These are phyloP conservation scores for Ariolimax columbianus DNA, from an alignment of 2,888 invertebrate species.

Conservation along the genomic window DNA sequence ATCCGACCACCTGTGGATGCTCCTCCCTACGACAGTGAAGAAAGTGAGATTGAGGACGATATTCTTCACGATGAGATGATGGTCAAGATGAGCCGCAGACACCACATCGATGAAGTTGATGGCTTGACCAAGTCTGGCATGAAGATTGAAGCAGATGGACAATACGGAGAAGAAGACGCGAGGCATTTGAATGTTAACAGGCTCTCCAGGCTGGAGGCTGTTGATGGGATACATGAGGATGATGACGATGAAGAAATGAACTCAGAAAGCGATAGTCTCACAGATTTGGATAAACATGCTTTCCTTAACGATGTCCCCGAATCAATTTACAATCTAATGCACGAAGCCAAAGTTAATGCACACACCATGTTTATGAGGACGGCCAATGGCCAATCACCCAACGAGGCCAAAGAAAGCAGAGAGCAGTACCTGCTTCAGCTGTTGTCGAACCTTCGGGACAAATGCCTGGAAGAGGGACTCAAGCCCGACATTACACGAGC, in stretches of 20 bases:
- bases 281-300: constrained; percentile 27
- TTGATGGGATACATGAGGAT: constrained; percentile 49
- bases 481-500: constrained; percentile 41
- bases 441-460: constrained; percentile 36
- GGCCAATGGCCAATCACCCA: constrained; percentile 17
- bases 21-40: constrained; percentile 62
- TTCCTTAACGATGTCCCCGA: constrained; percentile 45
- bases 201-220: constrained; percentile 43
- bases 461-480: constrained; percentile 38
- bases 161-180: constrained; percentile 1
- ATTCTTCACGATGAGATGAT: constrained; percentile 63
- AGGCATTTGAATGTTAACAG: constrained; percentile 6
- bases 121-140: constrained; percentile 21
- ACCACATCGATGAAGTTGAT: constrained; percentile 41
- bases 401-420: constrained; percentile 43
- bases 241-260: constrained; percentile 51
- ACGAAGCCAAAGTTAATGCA: constrained; percentile 48
- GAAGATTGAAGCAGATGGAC: neutral
- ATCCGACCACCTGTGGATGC: constrained; percentile 63
- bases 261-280: constrained; percentile 33
- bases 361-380: constrained; percentile 48
- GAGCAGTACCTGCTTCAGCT: constrained; percentile 45
- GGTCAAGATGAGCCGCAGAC: constrained; percentile 29
- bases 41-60: constrained; percentile 63
- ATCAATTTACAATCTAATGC: constrained; percentile 46